Conservation (phyloP, 2,113 vertebrate genomes). For the Sigmodon hispidus region DNA sequence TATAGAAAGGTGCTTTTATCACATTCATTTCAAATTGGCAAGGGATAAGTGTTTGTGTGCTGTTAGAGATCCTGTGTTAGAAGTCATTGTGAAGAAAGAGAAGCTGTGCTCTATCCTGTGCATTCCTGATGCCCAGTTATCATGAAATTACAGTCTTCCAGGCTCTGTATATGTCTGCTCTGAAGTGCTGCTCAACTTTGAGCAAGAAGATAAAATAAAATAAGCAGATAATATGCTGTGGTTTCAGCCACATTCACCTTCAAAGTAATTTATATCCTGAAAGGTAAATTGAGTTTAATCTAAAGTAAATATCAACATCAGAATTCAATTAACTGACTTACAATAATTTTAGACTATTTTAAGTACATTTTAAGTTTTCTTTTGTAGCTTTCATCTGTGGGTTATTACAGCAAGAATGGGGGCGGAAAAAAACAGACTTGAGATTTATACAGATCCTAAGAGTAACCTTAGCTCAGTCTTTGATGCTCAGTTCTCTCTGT, state of each 20-base stretch:
- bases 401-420: not conserved
- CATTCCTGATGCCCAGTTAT: not conserved
- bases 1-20: not conserved
- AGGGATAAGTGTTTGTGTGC: not conserved
- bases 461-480: not conserved
- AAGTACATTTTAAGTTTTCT: not conserved
- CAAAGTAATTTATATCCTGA: not conserved
- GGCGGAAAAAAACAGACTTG: not conserved
- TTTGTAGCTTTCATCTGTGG: conserved; percentile 19
- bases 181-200: not conserved
- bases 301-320: conserved; percentile 46
- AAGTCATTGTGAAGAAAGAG: not conserved
- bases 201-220: conserved; percentile 45
- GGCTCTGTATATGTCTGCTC: not conserved
- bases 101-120: not conserved
- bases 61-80: not conserved
- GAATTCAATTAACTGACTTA: not conserved
- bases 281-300: conserved; percentile 23
- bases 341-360: conserved; percentile 14
- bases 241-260: conserved; percentile 36
- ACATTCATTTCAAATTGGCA: not conserved
- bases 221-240: conserved; percentile 29
- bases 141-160: not conserved
- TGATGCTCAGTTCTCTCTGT: not conserved
- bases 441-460: not conserved